These are phyloP conservation scores for Pachycephus smyrnensis DNA, from an alignment of 2,888 invertebrate genomes.

Conservation along the genomic window DNA sequence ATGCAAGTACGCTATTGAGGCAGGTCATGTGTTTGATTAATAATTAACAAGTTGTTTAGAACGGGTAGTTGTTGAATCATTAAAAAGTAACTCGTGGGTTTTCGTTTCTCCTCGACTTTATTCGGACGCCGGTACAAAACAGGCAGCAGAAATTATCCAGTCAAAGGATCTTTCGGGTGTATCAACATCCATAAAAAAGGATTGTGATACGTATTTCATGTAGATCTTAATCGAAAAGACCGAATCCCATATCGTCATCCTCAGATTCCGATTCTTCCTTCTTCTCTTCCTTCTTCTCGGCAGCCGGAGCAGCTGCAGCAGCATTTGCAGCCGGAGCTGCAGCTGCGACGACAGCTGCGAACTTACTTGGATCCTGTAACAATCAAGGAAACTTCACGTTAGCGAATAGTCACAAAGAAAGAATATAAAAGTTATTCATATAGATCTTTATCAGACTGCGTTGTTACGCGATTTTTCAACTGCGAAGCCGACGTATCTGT, in stretches of 20 bases:
- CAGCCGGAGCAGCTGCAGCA: constrained; percentile 77
- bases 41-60: too few species aligned
- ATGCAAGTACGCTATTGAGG: too few species aligned
- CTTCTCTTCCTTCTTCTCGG: constrained; percentile 80
- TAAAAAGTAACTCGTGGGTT: neutral
- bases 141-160: constrained; percentile 31
- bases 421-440: constrained; percentile 13
- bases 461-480: constrained; percentile 45
- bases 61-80: too few species aligned
- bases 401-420: constrained; percentile 14
- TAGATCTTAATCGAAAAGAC: constrained; percentile 83
- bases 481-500: constrained; percentile 53
- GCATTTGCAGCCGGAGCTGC: constrained; percentile 73
- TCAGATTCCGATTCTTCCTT: constrained; percentile 83
- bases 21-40: too few species aligned
- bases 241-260: constrained; percentile 98
- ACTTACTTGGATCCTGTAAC: constrained; percentile 93
- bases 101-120: constrained; percentile 38
- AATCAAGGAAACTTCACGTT: constrained; percentile 28
- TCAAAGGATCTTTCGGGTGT: neutral
- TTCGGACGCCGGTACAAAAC: constrained; percentile 47
- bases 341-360: constrained; percentile 79
- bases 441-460: constrained; percentile 50
- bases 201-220: constrained; percentile 12
- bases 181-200: constrained; percentile 29